phyloP scores from a whole-genome alignment of 64 coral and sea anemone species.

The Pocillopora verrucosa region DNA sequence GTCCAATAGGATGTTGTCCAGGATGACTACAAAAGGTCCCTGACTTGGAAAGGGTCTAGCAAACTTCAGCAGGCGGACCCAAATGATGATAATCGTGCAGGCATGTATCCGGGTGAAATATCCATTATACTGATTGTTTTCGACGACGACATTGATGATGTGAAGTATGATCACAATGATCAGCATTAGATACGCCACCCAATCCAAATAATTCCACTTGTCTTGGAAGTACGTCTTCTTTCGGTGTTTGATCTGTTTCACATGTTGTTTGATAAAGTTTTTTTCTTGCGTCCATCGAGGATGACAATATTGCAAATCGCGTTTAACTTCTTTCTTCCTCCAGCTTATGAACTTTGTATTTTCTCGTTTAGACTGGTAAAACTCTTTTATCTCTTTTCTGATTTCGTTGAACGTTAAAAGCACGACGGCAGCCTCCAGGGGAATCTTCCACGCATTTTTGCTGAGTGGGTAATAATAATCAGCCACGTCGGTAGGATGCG shows the following conservation, averaged over 20 bases:
- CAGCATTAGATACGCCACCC: slow-evolving; percentile 70
- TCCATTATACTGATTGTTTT: slow-evolving; percentile 55
- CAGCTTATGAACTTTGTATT: slow-evolving; percentile 52
- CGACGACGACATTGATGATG: slow-evolving; percentile 44
- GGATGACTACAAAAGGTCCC: slow-evolving; percentile 85
- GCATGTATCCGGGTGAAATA: slow-evolving; percentile 62
- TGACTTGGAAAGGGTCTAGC: slow-evolving; percentile 70
- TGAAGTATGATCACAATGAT: slow-evolving; percentile 56
- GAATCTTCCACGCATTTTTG: slow-evolving; percentile 62
- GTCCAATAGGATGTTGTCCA: slow-evolving; percentile 67
- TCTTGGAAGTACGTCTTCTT: slow-evolving; percentile 62
- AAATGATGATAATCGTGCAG: slow-evolving; percentile 73
- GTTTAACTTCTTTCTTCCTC: slow-evolving; percentile 52
- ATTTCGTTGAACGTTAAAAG: slow-evolving; percentile 79
- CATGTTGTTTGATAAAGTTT: slow-evolving; percentile 51
- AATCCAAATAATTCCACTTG: slow-evolving; percentile 78
- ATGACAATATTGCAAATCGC: slow-evolving; percentile 71
- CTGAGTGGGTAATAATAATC: slow-evolving; percentile 36
- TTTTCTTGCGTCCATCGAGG: slow-evolving; percentile 76
- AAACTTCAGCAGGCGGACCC: slow-evolving; percentile 77
- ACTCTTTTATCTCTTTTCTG: slow-evolving; percentile 70
- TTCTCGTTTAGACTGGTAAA: slow-evolving; percentile 51
- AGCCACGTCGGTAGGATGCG: not conserved
- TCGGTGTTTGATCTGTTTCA: slow-evolving; percentile 34
- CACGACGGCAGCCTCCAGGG: slow-evolving; percentile 62